Evolutionary conservation across 2,888 invertebrate genomes (phyloP).

Genomic region (Dasypogon diadema): DNA sequence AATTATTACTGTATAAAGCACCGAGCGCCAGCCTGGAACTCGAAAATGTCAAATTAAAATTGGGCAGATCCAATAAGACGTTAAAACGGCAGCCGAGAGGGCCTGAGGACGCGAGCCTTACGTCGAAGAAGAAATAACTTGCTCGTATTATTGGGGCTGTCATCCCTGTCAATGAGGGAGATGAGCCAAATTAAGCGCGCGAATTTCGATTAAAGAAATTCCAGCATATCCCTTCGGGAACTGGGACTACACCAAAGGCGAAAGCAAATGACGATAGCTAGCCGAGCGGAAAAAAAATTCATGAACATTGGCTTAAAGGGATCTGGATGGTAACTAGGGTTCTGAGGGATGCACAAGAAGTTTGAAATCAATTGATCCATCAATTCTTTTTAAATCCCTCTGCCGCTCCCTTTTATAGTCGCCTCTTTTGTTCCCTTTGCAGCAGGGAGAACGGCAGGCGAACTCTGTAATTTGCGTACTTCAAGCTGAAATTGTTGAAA

Average conservation of each 20-base stretch:
- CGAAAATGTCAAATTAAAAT: constrained; percentile 2
- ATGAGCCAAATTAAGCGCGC: constrained; percentile 46
- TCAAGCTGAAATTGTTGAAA: constrained; percentile 47
- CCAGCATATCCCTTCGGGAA: constrained; percentile 34
- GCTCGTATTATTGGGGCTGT: constrained; percentile 26
- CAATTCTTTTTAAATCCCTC: constrained; percentile 40
- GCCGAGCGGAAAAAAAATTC: constrained; percentile 34
- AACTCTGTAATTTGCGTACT: constrained; percentile 52
- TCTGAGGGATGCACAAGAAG: constrained; percentile 30
- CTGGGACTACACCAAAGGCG: background rate
- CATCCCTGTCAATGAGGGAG: constrained; percentile 37
- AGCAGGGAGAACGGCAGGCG: constrained; percentile 26
- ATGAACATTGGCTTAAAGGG: constrained; percentile 49
- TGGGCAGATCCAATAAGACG: constrained; percentile 18
- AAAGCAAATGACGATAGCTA: constrained; percentile 37
- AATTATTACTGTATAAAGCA: constrained; percentile 31
- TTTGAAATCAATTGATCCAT: constrained; percentile 55
- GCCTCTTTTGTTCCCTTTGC: background rate
- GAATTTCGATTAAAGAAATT: constrained; percentile 56
- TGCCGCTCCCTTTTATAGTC: constrained; percentile 11
- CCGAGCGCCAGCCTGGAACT: background rate
- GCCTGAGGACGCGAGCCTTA: constrained; percentile 2
- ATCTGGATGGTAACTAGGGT: constrained; percentile 23
- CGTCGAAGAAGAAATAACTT: background rate
- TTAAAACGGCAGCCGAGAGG: background rate